Evolutionary conservation across 2,113 vertebrate genomes (phyloP).

Genomic region (Coptodon rendalli): DNA sequence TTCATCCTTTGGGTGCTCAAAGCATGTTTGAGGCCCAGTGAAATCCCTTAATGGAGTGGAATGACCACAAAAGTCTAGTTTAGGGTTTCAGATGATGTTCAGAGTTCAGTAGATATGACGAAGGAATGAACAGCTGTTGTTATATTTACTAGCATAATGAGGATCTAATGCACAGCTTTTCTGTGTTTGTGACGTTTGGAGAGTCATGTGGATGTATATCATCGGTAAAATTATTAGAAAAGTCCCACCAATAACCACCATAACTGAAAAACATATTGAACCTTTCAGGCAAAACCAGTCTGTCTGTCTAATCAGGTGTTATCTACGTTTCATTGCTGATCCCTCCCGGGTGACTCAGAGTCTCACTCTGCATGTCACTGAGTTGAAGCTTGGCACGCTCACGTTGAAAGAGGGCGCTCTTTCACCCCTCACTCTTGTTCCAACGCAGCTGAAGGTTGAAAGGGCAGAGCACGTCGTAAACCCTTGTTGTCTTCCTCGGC

Average conservation of each 20-base stretch:
- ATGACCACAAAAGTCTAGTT: not conserved
- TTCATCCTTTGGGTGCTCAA: not conserved
- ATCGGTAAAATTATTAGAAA: not conserved
- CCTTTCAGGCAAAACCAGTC: not conserved
- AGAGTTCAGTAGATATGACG: not conserved
- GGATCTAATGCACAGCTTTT: not conserved
- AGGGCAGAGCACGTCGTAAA: not conserved
- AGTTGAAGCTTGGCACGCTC: not conserved
- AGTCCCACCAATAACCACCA: not conserved
- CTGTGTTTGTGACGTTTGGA: not conserved
- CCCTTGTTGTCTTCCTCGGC: no score
- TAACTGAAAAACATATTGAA: not conserved
- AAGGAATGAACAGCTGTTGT: not conserved
- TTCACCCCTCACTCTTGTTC: not conserved
- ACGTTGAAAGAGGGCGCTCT: not conserved
- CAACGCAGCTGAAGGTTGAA: not conserved
- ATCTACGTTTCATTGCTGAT: not conserved
- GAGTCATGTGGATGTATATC: not conserved
- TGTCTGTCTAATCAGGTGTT: not conserved
- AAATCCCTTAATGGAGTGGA: not conserved
- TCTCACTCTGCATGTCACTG: not conserved
- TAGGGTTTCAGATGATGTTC: not conserved
- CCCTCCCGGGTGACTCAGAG: not conserved
- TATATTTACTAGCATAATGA: not conserved
- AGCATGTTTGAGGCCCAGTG: not conserved